These are phyloP conservation scores for Morpho achilles DNA, from an alignment of 2,888 invertebrate genomes.

Conservation along the genomic window DNA sequence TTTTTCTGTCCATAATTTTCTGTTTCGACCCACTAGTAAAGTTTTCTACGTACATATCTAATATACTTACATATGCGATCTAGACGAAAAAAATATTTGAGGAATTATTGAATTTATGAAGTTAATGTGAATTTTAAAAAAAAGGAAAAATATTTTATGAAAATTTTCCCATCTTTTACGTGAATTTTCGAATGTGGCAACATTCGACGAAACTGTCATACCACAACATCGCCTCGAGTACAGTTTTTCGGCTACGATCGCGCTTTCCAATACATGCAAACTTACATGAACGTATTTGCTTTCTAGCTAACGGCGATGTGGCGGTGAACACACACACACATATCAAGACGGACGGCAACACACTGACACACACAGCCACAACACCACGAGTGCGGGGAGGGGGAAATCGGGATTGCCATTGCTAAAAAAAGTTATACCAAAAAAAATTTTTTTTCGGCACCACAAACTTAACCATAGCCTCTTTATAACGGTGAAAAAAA, in stretches of 20 bases:
- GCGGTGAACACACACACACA: slow-evolving; percentile 72
- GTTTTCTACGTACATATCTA: slow-evolving; percentile 20
- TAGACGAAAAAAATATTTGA: slow-evolving; percentile 19
- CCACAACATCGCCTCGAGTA: slow-evolving; percentile 4
- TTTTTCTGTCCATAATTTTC: slow-evolving; percentile 12
- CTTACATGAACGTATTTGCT: slow-evolving; percentile 70
- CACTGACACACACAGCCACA: slow-evolving; percentile 69
- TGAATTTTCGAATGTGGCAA: too few relatives aligned
- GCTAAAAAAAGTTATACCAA: slow-evolving; percentile 28
- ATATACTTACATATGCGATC: slow-evolving; percentile 23
- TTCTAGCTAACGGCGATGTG: slow-evolving; percentile 72
- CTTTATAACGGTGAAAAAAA: slow-evolving; percentile 30
- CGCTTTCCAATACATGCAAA: slow-evolving; percentile 43
- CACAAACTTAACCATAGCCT: slow-evolving; percentile 11
- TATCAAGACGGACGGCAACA: slow-evolving; percentile 72
- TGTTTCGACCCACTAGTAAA: slow-evolving; percentile 20
- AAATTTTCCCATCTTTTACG: too few relatives aligned
- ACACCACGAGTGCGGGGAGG: slow-evolving; percentile 54
- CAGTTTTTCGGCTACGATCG: slow-evolving; percentile 28
- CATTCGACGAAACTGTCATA: too few relatives aligned
- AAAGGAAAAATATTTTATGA: too few relatives aligned
- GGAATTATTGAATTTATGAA: not conserved
- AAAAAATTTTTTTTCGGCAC: slow-evolving; percentile 21
- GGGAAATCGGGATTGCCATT: slow-evolving; percentile 50
- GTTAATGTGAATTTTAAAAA: too few relatives aligned